A percentile compares a stretch with the other conserved stretches of the same genome.
phyloP scores from a whole-genome alignment of 1,140 invertebrate genomes.

The Conus ventricosus region DNA sequence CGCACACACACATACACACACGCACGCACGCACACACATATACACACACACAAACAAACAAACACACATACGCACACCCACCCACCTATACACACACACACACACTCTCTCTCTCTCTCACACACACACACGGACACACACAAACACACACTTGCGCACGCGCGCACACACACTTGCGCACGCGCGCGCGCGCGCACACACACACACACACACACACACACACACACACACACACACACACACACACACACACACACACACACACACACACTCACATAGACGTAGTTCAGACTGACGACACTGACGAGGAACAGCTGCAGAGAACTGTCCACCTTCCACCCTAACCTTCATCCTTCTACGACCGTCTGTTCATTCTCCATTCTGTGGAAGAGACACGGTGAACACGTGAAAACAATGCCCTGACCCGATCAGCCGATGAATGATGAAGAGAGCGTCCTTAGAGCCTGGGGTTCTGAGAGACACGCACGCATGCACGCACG shows the following conservation, averaged over 20 bases:
- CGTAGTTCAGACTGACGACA: too few species aligned
- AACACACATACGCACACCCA: background rate
- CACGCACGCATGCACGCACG: too few species aligned
- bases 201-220: background rate
- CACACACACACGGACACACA: background rate
- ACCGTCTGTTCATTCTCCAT: too few species aligned
- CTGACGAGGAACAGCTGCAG: too few species aligned
- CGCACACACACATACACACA: background rate
- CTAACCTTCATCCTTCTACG: too few species aligned
- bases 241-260: slow-evolving; percentile 1
- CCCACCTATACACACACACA: background rate
- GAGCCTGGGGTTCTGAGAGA: too few species aligned
- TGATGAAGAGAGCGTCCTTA: too few species aligned
- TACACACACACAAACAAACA: background rate
- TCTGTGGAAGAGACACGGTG: too few species aligned
- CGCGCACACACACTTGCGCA: background rate
- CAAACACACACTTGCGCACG: background rate
- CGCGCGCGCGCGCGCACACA: slow-evolving; percentile 1
- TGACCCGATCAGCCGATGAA: too few species aligned
- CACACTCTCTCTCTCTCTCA: background rate
- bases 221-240: background rate
- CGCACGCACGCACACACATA: background rate
- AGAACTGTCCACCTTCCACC: too few species aligned
- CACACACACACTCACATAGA: background rate
- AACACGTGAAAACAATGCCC: too few species aligned